These are phyloP conservation scores for Gambelia wislizenii DNA, from an alignment of 2,797 vertebrate genomes.

Conservation along the genomic window DNA sequence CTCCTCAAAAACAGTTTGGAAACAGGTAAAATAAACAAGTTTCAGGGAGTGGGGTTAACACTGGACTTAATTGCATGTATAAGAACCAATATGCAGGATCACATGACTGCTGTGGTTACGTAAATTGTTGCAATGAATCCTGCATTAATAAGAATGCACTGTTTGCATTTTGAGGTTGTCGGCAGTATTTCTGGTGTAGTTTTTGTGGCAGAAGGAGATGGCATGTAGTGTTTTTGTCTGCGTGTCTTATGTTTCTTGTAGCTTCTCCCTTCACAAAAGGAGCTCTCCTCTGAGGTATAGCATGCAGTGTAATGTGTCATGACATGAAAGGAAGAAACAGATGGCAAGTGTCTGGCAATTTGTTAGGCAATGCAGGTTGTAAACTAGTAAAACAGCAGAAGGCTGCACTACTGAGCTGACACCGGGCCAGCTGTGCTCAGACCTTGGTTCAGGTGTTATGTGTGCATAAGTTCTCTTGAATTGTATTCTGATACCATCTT, in stretches of 20 bases:
- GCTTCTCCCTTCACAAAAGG: neutral
- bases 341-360: conserved; percentile 18
- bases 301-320: neutral
- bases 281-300: neutral
- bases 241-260: neutral
- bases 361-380: neutral
- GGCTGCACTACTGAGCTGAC: neutral
- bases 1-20: neutral
- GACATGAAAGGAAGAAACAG: conserved; percentile 9
- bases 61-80: neutral
- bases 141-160: neutral
- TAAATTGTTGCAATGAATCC: neutral
- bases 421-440: neutral
- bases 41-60: neutral
- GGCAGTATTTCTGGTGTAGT: neutral
- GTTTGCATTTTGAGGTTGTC: neutral
- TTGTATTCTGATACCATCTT: neutral
- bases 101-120: no score
- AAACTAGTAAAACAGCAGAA: neutral
- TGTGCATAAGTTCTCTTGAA: neutral
- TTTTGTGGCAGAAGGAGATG: accelerated
- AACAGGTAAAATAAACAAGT: neutral
- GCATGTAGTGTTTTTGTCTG: neutral
- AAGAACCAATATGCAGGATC: neutral
- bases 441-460: neutral